Percentiles rank a stretch among this genome's conserved stretches.
Evolutionary conservation across 2,888 invertebrate species (phyloP).

Genomic region (Tipula lateralis): DNA sequence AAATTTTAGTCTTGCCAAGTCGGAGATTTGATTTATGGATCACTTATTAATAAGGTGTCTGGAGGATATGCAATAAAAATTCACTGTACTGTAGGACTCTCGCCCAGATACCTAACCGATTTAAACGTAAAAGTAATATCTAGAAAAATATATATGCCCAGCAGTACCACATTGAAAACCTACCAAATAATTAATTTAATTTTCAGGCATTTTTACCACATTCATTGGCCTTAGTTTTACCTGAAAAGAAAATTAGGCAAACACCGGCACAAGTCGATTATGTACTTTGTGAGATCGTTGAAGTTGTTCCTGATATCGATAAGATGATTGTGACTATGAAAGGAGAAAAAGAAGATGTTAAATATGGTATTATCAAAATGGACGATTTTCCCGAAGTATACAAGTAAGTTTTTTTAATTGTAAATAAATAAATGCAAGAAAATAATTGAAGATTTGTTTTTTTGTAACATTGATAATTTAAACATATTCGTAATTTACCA

Average conservation of each 20-base stretch:
- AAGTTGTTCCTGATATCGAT: conserved; percentile 79
- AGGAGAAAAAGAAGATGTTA: conserved; percentile 55
- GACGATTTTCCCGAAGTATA: conserved; percentile 77
- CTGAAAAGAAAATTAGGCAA: conserved; percentile 73
- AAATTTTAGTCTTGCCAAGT: conserved; percentile 58
- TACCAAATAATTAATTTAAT: not conserved
- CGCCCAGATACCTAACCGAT: conserved; percentile 76
- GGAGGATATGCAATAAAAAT: conserved; percentile 75
- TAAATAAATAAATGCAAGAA: conserved; percentile 30
- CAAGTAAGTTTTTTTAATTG: conserved; percentile 62
- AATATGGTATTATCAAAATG: conserved; percentile 76
- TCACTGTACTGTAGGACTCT: conserved; percentile 74
- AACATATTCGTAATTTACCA: not conserved
- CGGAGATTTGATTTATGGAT: conserved; percentile 76
- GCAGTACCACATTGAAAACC: not conserved
- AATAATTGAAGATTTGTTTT: not conserved
- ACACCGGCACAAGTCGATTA: conserved; percentile 59
- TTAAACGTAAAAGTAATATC: conserved; percentile 75
- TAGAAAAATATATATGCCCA: not conserved
- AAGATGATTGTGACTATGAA: conserved; percentile 86
- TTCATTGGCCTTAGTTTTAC: conserved; percentile 63
- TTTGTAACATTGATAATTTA: conserved; percentile 21
- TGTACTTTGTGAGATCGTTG: conserved; percentile 82
- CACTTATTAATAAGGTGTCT: conserved; percentile 68
- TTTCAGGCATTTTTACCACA: conserved; percentile 62